phyloP scores from a whole-genome alignment of 2,888 invertebrate genomes.

The Quadroppia sp. region DNA sequence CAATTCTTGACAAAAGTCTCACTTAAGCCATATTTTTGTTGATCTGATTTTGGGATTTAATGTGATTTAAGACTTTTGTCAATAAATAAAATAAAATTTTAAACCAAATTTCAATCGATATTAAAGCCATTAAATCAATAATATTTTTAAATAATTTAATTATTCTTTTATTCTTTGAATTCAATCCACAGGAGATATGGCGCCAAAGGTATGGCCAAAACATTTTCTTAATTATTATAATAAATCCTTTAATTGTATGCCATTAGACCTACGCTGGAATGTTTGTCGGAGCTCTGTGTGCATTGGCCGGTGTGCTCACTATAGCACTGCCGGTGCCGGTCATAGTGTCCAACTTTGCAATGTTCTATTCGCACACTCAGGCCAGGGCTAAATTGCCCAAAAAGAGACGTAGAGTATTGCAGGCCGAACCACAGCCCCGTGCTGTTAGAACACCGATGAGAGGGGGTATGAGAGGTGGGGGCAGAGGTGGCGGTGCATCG shows the following conservation, averaged over 20 bases:
- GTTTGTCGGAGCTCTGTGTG: constrained; percentile 97
- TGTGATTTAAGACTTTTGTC: too few species aligned
- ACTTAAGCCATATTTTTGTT: background rate
- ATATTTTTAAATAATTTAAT: too few species aligned
- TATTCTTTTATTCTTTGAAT: too few species aligned
- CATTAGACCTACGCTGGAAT: constrained; percentile 91
- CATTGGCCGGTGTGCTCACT: constrained; percentile 95
- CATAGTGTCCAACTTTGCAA: constrained; percentile 93
- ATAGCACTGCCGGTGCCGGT: constrained; percentile 97
- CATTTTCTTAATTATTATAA: background rate
- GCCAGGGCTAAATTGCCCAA: constrained; percentile 98
- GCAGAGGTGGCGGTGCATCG: constrained; percentile 14
- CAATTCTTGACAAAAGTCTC: background rate
- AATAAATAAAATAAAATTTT: too few species aligned
- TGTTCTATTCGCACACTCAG: constrained; percentile 64
- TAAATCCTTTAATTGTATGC: background rate
- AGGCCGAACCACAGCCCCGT: constrained; percentile 82
- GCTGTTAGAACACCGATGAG: constrained; percentile 50
- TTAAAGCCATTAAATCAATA: too few species aligned
- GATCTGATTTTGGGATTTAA: too few species aligned
- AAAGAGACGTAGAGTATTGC: constrained; percentile 91
- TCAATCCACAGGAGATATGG: constrained; percentile 18
- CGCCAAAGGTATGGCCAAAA: background rate
- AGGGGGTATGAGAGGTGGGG: constrained; percentile 12
- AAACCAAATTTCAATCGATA: too few species aligned